Base-by-base conservation (phyloP, 2,888 invertebrate genomes). In the Diogma glabrata region DNA sequence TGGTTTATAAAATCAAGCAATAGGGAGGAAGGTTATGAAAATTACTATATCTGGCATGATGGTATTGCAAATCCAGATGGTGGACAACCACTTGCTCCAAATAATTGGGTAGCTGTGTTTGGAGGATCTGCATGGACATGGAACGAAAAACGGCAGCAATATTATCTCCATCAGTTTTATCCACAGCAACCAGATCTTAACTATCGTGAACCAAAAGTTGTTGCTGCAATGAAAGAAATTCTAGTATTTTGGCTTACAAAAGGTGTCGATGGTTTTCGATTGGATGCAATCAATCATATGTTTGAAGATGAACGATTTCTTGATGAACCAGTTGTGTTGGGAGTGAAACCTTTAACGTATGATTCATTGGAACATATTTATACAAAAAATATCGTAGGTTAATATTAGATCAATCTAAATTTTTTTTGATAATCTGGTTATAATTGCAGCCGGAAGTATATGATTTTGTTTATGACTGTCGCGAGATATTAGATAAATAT, bases 261-360 rank as follows among this genome's bases (percentile, higher is more conserved):
- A 60, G 92, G 91, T 1, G 79, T 92, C 0, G 85, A 87, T 61
- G 95, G 94, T 1, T 90, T 94, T 61, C 79, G 92, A 58, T 75
- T 94, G 30, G 87, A 88, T 61, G 87, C 88, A 2, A 76, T 87
- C 7, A 67, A 73, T 55, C 79, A 79, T 67, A 63, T 84, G 28
- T 82, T 76, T 55, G 84, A 85, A 67, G 73, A 68, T 26, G 73
- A 74, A n/a, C 54, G 64, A 49, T 69, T 74, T 33, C 66, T 66
- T 1, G 75, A 84, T 63, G 84, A 81, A 62, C 72, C 71, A 3
- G 14, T 75, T 57, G 57, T 61, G 2, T 64, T 65, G 16, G 73
- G 76, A 57, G 71, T 75, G 1, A 68, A 74, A 0, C 71, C 75
- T 1, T 67, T 74, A 0, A 67, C 72, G 36, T 76, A 81, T 53